These are phyloP conservation scores for Heliconius hewitsoni DNA, from an alignment of 1,140 invertebrate species.

Conservation along the genomic window DNA sequence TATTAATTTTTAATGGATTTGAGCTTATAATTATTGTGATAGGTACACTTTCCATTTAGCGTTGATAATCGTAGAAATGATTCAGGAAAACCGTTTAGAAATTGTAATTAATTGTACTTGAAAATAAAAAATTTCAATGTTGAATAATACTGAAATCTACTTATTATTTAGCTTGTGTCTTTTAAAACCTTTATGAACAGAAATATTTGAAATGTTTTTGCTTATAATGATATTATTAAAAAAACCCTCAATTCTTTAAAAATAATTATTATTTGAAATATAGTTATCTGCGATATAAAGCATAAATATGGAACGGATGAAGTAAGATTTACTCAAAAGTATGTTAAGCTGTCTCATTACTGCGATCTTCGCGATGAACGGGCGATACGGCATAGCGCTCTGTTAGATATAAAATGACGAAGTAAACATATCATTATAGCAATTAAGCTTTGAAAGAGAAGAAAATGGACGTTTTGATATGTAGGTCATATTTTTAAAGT, in stretches of 20 bases:
- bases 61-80: no score
- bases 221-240: no score
- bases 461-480: neutral
- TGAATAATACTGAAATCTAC: no score
- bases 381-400: conserved; percentile 13
- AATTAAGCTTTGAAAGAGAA: conserved; percentile 2
- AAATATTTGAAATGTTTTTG: no score
- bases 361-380: conserved; percentile 5
- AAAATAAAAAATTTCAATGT: no score
- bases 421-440: conserved; percentile 25
- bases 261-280: neutral
- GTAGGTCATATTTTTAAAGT: neutral
- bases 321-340: conserved; percentile 3
- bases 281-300: neutral
- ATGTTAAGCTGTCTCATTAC: conserved; percentile 20
- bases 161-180: no score
- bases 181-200: no score
- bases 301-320: conserved; percentile 13
- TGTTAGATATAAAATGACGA: conserved; percentile 13
- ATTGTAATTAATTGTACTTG: no score
- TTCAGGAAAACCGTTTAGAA: no score
- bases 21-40: no score
- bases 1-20: no score
- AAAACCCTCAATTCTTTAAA: neutral
- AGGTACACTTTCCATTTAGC: no score